Evolutionary conservation across 2,888 invertebrate species (phyloP).

Genomic region (Xestia xanthographa): DNA sequence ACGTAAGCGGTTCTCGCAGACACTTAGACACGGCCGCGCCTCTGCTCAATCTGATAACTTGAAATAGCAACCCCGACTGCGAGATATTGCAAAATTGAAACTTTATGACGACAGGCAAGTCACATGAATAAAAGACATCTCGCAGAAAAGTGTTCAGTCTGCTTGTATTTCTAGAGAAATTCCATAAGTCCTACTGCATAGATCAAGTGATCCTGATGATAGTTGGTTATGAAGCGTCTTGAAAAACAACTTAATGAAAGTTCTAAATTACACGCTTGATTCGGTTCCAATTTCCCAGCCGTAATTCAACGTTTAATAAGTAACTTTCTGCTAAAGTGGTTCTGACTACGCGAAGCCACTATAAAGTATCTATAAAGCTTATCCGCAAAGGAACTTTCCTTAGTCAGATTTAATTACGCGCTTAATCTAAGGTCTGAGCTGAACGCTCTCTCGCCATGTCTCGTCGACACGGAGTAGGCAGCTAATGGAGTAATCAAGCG

Average conservation of each 20-base stretch:
- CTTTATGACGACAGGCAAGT: background rate
- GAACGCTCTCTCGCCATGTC: slow-evolving; percentile 46
- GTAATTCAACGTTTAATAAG: slow-evolving; percentile 36
- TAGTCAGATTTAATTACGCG: slow-evolving; percentile 61
- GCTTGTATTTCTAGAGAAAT: background rate
- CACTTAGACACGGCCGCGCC: slow-evolving; percentile 25
- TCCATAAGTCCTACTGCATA: background rate
- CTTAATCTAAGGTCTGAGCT: slow-evolving; percentile 51
- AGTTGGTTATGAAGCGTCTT: background rate
- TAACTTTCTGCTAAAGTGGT: slow-evolving; percentile 50
- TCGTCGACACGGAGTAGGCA: slow-evolving; percentile 15
- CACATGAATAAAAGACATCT: background rate
- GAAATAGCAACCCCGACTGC: slow-evolving; percentile 4
- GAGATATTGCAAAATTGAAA: background rate
- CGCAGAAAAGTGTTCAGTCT: slow-evolving; percentile 1
- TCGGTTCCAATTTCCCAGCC: slow-evolving; percentile 42
- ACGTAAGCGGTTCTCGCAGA: slow-evolving; percentile 23
- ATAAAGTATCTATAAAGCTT: slow-evolving; percentile 54
- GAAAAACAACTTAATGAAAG: slow-evolving; percentile 9
- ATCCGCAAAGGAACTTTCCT: slow-evolving; percentile 58
- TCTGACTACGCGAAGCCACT: slow-evolving; percentile 34
- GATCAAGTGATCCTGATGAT: background rate
- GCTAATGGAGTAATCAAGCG: slow-evolving; percentile 12
- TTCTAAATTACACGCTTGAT: slow-evolving; percentile 44
- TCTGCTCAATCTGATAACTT: slow-evolving; percentile 8